Evolutionary conservation across 2,888 invertebrate genomes (phyloP).

Genomic region (Ormyrus thymus): DNA sequence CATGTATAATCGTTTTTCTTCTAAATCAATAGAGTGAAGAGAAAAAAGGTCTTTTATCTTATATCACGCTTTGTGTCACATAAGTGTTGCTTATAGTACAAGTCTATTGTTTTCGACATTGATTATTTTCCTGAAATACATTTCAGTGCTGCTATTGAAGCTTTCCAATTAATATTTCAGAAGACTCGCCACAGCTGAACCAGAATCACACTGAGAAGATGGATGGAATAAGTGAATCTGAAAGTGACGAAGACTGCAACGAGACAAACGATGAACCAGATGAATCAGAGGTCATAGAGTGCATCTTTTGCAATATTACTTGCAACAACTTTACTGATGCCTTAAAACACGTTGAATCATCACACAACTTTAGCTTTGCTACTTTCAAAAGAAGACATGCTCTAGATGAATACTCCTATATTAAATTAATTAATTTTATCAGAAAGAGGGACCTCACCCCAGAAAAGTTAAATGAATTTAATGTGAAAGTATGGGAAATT

Average conservation of each 20-base stretch:
- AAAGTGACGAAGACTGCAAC: slow-evolving; percentile 77
- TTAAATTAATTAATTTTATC: slow-evolving; percentile 89
- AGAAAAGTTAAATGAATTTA: slow-evolving; percentile 77
- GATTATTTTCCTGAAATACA: background rate
- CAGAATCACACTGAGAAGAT: slow-evolving; percentile 34
- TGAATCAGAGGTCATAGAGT: slow-evolving; percentile 76
- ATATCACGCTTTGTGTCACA: background rate
- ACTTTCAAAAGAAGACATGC: slow-evolving; percentile 81
- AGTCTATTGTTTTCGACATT: background rate
- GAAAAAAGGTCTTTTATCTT: background rate
- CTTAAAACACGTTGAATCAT: slow-evolving; percentile 80
- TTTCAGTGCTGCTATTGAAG: background rate
- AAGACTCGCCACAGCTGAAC: slow-evolving; percentile 19
- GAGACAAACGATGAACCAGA: slow-evolving; percentile 76
- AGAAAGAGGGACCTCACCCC: slow-evolving; percentile 80
- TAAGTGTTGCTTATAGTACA: background rate
- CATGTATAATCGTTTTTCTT: slow-evolving; percentile 35
- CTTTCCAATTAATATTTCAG: slow-evolving; percentile 9
- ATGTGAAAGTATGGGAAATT: slow-evolving; percentile 81
- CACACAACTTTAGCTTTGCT: slow-evolving; percentile 82
- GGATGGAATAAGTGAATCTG: slow-evolving; percentile 51
- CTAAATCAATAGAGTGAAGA: slow-evolving; percentile 46
- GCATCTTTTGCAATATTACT: slow-evolving; percentile 84
- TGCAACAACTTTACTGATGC: slow-evolving; percentile 80
- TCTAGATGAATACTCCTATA: slow-evolving; percentile 89